Conservation (phyloP, 2,113 vertebrate species). For the Carollia perspicillata region DNA sequence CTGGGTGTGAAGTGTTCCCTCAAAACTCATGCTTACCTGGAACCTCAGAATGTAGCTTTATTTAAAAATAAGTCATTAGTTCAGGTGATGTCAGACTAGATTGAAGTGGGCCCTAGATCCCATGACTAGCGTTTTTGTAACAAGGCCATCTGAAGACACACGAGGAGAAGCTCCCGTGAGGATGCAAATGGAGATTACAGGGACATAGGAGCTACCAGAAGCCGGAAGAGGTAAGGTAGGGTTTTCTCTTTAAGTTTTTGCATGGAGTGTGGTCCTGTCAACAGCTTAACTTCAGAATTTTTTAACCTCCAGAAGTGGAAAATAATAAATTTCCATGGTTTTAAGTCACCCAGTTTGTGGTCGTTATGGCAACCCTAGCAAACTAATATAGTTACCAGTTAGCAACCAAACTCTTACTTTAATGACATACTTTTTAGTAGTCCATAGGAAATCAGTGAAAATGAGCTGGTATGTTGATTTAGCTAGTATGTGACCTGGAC, state of each 20-base stretch:
- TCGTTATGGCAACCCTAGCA: not conserved
- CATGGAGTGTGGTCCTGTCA: not conserved
- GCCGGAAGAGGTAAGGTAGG: no score
- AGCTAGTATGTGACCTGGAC: not conserved
- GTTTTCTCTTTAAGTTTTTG: not conserved
- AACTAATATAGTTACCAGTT: not conserved
- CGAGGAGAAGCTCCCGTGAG: not conserved
- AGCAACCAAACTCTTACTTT: not conserved
- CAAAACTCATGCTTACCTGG: not conserved
- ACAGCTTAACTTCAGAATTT: not conserved
- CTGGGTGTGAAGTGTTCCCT: not conserved
- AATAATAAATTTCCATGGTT: not conserved
- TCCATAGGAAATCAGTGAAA: not conserved
- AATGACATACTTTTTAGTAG: not conserved
- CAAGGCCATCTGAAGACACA: not conserved
- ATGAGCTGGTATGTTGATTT: not conserved
- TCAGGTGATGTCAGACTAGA: not conserved
- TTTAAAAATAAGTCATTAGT: not conserved
- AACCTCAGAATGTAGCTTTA: not conserved
- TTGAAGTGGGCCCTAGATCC: not conserved
- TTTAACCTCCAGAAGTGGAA: not conserved
- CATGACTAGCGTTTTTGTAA: not conserved
- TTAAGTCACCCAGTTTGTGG: not conserved
- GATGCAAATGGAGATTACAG: not conserved
- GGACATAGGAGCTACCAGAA: not conserved